These are phyloP conservation scores for Epizoanthus rinbou DNA, from an alignment of 92 coral and sea anemone genomes.

Conservation along the genomic window DNA sequence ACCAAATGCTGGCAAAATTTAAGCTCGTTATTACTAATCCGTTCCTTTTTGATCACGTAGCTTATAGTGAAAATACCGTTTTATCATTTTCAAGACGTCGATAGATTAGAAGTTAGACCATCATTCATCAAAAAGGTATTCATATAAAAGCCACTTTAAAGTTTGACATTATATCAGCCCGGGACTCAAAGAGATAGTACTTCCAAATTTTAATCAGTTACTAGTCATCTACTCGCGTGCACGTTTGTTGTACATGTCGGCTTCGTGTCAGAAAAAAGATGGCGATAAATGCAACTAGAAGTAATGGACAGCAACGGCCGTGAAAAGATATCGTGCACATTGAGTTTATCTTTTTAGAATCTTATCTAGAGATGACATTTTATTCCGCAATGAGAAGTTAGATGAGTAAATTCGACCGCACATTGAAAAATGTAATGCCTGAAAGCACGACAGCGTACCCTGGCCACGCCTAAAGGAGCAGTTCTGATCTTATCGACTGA, in stretches of 20 bases:
- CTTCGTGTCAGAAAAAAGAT: background rate
- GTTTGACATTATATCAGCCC: background rate
- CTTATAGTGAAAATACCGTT: too few relatives aligned
- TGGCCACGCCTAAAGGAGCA: constrained; percentile 18
- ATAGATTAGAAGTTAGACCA: too few relatives aligned
- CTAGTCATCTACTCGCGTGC: background rate
- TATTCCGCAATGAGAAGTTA: constrained; percentile 5
- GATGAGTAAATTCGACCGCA: background rate
- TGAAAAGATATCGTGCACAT: constrained; percentile 17
- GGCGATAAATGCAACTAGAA: background rate
- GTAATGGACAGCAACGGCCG: constrained; percentile 14
- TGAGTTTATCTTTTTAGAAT: constrained; percentile 15
- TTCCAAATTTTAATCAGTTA: background rate
- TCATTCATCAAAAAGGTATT: too few relatives aligned
- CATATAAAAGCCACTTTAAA: background rate
- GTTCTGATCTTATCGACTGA: background rate
- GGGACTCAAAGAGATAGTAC: background rate
- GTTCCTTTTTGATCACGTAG: too few relatives aligned
- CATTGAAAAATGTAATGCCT: background rate
- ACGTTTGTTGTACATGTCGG: background rate
- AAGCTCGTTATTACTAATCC: too few relatives aligned
- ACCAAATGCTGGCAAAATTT: too few relatives aligned
- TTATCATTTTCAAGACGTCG: too few relatives aligned
- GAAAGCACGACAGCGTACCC: background rate
- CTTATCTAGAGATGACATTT: constrained; percentile 22